Evolutionary conservation across 2,797 vertebrate species (phyloP).

Genomic region (Tragelaphus oryx): DNA sequence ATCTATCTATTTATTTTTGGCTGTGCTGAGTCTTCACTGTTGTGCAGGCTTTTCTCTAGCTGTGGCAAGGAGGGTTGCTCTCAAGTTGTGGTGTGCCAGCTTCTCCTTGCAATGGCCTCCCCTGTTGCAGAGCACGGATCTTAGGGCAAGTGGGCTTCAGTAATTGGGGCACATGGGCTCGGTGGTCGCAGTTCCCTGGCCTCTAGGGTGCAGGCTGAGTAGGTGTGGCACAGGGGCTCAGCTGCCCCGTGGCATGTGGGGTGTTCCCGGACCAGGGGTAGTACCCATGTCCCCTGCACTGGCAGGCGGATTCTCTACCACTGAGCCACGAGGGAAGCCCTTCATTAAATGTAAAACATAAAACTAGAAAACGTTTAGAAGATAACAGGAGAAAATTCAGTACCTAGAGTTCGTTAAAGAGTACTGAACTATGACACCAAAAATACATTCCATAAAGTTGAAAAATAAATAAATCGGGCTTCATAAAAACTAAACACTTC

Average conservation of each 20-base stretch:
- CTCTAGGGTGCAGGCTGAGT: background rate
- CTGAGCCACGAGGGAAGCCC: background rate
- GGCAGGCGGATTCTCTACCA: background rate
- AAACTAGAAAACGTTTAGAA: background rate
- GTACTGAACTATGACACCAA: background rate
- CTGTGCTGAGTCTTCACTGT: background rate
- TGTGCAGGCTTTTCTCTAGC: background rate
- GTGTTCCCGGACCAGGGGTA: background rate
- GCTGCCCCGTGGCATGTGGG: background rate
- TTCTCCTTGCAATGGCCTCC: background rate
- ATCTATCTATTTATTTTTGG: background rate
- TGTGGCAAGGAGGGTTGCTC: background rate
- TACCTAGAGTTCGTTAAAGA: background rate
- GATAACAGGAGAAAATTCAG: background rate
- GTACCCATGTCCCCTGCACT: background rate
- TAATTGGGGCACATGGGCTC: accelerated
- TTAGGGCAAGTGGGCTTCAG: background rate
- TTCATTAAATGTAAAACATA: background rate
- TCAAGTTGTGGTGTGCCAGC: background rate
- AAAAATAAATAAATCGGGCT: background rate
- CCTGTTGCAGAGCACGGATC: background rate
- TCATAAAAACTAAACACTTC: background rate
- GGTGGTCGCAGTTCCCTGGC: background rate
- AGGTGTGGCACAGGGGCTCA: background rate
- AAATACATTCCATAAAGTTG: background rate